Evolutionary conservation across 2,113 vertebrate species (phyloP).

Genomic region (Tragulus kanchil): DNA sequence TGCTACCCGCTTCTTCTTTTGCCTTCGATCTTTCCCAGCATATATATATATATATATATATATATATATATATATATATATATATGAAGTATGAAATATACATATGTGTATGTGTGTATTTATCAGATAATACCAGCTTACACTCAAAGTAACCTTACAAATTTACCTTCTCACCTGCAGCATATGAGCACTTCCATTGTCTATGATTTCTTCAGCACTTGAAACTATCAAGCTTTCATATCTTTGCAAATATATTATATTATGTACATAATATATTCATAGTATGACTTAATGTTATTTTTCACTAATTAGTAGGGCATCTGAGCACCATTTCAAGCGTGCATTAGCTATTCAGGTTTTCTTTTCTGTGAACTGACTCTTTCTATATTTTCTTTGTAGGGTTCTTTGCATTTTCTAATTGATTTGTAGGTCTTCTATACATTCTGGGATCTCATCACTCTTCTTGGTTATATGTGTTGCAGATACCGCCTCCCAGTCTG

Average conservation of each 20-base stretch:
- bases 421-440: background rate
- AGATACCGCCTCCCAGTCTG: conserved; percentile 1
- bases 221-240: background rate
- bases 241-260: background rate
- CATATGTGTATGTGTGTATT: background rate
- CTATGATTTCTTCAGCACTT: background rate
- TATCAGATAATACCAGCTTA: background rate
- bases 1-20: background rate
- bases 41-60: background rate
- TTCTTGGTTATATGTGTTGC: conserved; percentile 16
- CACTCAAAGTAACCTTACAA: background rate
- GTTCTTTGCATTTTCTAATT: background rate
- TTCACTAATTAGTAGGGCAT: background rate
- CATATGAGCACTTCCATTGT: background rate
- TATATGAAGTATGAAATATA: background rate
- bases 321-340: background rate
- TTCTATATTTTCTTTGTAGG: background rate
- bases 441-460: background rate
- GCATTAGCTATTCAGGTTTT: background rate
- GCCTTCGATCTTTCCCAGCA: background rate
- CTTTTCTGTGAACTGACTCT: background rate
- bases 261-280: background rate
- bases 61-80: background rate
- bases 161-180: background rate
- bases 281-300: conserved; percentile 33